phyloP scores from a whole-genome alignment of 2,797 vertebrate species.

The Sebastes itinus region DNA sequence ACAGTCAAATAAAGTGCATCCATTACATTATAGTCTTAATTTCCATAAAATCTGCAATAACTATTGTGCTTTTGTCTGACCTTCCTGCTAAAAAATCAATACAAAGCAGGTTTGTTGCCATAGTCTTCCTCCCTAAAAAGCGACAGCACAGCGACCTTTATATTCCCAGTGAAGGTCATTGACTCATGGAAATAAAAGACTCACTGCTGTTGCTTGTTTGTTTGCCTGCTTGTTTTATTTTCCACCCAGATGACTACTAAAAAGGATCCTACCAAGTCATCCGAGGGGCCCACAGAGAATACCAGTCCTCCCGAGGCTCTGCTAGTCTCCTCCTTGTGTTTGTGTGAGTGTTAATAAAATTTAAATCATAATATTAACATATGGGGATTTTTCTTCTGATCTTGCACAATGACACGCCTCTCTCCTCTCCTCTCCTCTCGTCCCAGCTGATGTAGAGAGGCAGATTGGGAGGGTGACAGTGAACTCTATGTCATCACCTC shows the following conservation, averaged over 20 bases:
- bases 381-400: constrained; percentile 41
- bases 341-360: constrained; percentile 12
- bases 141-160: constrained; percentile 13
- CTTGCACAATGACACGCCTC: neutral
- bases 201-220: constrained; percentile 33
- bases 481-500: constrained; percentile 33
- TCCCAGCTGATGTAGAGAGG: neutral
- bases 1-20: neutral
- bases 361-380: constrained; percentile 37
- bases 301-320: neutral
- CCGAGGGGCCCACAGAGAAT: constrained; percentile 33
- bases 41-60: neutral
- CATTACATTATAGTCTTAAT: neutral
- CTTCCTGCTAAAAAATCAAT: neutral
- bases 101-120: neutral
- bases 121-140: neutral
- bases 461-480: constrained; percentile 3
- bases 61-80: neutral
- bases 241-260: constrained; percentile 36
- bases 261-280: constrained; percentile 32
- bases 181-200: constrained; percentile 15
- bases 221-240: constrained; percentile 48
- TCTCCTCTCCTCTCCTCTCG: neutral
- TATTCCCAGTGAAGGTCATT: constrained; percentile 22
- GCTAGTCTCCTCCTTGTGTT: neutral